Evolutionary conservation across 2,113 vertebrate genomes (phyloP).

Genomic region (Spea multiplicata): DNA sequence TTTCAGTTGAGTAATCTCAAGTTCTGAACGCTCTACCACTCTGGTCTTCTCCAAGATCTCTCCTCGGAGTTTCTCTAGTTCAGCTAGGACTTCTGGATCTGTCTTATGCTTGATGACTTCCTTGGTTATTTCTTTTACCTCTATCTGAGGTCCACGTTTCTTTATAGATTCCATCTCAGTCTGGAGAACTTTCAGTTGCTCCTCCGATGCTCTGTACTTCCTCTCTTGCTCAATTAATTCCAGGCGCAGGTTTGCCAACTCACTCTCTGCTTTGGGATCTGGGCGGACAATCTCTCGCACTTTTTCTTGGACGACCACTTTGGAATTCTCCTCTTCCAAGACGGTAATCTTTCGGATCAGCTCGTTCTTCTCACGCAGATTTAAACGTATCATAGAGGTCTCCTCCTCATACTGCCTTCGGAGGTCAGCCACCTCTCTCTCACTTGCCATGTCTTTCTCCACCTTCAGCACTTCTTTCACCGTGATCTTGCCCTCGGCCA

Average conservation of each 20-base stretch:
- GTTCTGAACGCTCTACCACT: slow-evolving; percentile 80
- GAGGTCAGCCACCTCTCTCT: slow-evolving; percentile 83
- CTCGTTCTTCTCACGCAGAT: slow-evolving; percentile 78
- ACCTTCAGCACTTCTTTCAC: slow-evolving; percentile 95
- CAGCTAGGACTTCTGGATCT: slow-evolving; percentile 85
- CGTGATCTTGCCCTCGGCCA: slow-evolving; percentile 89
- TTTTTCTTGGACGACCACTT: slow-evolving; percentile 89
- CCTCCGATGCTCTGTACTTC: slow-evolving; percentile 74
- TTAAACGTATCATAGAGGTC: slow-evolving; percentile 73
- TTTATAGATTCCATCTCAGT: slow-evolving; percentile 75
- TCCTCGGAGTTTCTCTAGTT: slow-evolving; percentile 85
- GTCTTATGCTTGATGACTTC: slow-evolving; percentile 95
- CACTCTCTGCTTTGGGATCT: slow-evolving; percentile 89
- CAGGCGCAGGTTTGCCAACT: slow-evolving; percentile 88
- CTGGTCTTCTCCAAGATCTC: slow-evolving; percentile 90
- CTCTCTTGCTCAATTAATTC: slow-evolving; percentile 91
- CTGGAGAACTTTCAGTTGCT: slow-evolving; percentile 78
- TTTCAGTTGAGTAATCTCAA: slow-evolving; percentile 88
- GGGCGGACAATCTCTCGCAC: slow-evolving; percentile 91
- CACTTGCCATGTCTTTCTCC: slow-evolving; percentile 80
- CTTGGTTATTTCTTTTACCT: slow-evolving; percentile 89
- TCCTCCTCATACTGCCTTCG: slow-evolving; percentile 84
- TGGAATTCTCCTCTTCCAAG: slow-evolving; percentile 87
- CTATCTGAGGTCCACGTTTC: slow-evolving; percentile 84
- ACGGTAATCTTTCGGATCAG: slow-evolving; percentile 81